These are phyloP conservation scores for Rhinogobius similis DNA, from an alignment of 2,113 vertebrate species.

Conservation along the genomic window DNA sequence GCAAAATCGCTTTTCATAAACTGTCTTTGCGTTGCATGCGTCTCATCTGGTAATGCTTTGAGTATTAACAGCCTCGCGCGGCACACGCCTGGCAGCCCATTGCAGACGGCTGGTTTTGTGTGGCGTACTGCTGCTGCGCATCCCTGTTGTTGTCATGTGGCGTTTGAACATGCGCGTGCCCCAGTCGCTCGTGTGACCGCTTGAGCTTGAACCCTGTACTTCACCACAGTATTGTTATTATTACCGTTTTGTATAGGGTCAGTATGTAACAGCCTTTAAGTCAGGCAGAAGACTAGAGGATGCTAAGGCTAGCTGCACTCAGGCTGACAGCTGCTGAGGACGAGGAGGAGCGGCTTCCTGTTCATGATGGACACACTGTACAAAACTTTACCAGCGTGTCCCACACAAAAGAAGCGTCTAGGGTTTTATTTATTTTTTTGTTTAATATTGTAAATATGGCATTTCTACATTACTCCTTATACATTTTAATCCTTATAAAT, in stretches of 20 bases:
- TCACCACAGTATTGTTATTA: background rate
- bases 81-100: background rate
- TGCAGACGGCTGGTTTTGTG: background rate
- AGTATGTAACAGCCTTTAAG: constrained; percentile 22
- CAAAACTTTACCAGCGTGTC: background rate
- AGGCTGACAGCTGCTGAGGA: constrained; percentile 34
- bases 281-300: background rate
- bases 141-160: background rate
- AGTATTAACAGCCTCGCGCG: no score
- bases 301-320: constrained; percentile 41
- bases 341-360: constrained; percentile 56
- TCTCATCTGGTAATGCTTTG: no score
- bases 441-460: background rate
- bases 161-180: background rate
- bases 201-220: background rate
- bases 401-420: background rate
- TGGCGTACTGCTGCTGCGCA: background rate
- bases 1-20: background rate
- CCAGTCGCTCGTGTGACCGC: background rate
- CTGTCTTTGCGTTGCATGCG: background rate
- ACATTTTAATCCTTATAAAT: background rate
- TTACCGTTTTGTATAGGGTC: constrained; percentile 14
- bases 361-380: constrained; percentile 19
- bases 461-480: no score
- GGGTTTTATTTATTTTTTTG: background rate